Conservation (phyloP, 2,797 vertebrate species). For the Myotis findleyi region DNA sequence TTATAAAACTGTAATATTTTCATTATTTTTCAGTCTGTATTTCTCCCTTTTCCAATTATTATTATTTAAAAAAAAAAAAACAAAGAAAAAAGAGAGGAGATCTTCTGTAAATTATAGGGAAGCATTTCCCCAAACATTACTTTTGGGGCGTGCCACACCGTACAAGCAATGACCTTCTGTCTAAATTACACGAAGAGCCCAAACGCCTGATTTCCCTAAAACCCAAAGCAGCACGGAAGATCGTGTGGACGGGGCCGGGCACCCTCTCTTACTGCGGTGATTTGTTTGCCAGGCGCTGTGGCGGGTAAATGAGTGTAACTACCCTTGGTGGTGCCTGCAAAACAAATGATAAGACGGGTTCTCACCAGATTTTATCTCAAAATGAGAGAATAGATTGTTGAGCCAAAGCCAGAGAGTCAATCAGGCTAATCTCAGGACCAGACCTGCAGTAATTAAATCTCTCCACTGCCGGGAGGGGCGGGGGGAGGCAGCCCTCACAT, state of each 20-base stretch:
- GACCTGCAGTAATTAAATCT: constrained; percentile 66
- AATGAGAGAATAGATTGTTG: constrained; percentile 77
- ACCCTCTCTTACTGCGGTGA: constrained; percentile 51
- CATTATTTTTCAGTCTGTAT: neutral
- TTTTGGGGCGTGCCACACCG: neutral
- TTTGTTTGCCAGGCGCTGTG: constrained; percentile 61
- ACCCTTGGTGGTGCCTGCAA: constrained; percentile 54
- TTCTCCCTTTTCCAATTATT: neutral
- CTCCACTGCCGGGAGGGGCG: constrained; percentile 51
- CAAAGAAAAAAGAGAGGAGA: neutral
- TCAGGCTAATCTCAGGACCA: constrained; percentile 76
- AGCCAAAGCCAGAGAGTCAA: constrained; percentile 78
- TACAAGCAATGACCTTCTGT: neutral
- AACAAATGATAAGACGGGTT: constrained; percentile 73
- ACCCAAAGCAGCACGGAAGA: neutral
- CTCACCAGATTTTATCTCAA: constrained; percentile 76
- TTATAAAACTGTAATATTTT: neutral
- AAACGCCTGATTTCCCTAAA: neutral
- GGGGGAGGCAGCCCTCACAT: neutral
- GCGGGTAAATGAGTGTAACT: constrained; percentile 62
- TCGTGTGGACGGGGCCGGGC: neutral
- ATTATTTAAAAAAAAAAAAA: neutral
- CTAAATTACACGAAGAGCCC: neutral
- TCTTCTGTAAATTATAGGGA: neutral
- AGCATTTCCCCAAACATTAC: neutral